phyloP scores from a whole-genome alignment of 2,888 invertebrate species.

The Eilema griseolum region DNA sequence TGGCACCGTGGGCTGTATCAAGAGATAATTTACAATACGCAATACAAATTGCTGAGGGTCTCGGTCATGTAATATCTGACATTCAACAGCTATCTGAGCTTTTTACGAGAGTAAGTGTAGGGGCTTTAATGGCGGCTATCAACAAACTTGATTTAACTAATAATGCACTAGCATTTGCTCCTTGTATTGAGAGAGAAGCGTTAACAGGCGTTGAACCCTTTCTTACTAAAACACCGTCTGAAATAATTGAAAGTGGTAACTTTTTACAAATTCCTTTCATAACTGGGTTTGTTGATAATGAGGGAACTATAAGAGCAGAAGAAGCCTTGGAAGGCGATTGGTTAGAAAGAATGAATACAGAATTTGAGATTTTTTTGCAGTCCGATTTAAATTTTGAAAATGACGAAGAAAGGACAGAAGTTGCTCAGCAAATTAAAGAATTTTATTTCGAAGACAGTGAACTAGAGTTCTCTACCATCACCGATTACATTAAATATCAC shows the following conservation, averaged over 20 bases:
- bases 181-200: constrained; percentile 71
- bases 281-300: constrained; percentile 76
- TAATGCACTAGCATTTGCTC: constrained; percentile 77
- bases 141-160: constrained; percentile 76
- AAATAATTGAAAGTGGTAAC: constrained; percentile 63
- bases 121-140: constrained; percentile 75
- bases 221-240: constrained; percentile 68
- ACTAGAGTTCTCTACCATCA: constrained; percentile 54
- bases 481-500: constrained; percentile 68
- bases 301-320: constrained; percentile 75
- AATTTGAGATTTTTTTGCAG: constrained; percentile 73
- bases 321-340: constrained; percentile 68
- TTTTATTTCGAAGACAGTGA: constrained; percentile 65
- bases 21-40: constrained; percentile 76
- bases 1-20: constrained; percentile 80
- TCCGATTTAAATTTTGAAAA: constrained; percentile 69
- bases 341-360: constrained; percentile 70
- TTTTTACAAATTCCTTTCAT: constrained; percentile 73
- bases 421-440: constrained; percentile 60
- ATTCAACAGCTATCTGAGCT: constrained; percentile 66
- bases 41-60: constrained; percentile 70
- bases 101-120: constrained; percentile 68
- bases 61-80: constrained; percentile 69
- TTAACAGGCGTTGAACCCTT: constrained; percentile 63
- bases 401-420: constrained; percentile 52